Base-by-base conservation (phyloP, 2,113 vertebrate species). In the Meleagris gallopavo region DNA sequence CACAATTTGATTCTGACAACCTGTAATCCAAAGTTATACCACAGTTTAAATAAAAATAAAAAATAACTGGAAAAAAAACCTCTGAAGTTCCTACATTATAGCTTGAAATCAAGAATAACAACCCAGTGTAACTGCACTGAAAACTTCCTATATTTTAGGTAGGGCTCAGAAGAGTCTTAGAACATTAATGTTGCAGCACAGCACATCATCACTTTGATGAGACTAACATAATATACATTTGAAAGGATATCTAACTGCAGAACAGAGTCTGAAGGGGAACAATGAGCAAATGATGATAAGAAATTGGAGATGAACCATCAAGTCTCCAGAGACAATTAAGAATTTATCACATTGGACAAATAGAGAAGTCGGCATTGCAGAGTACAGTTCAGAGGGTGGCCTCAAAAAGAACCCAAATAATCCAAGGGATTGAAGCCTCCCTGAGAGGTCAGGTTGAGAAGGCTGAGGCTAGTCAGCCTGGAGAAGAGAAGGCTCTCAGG, bases 1-100 rank as follows among this genome's bases (percentile, higher is more conserved):
- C 30, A 84, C n/a, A 4, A 86, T 70, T 95, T 89, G 36, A 90
- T 88, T 90, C 65, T 97, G 96, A 96, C 96, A 97, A 89, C 92
- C 93, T 90, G 77, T 89, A 96, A 97, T 96, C 92, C 86, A 60
- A 60, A 21, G 4, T 91, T 84, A 52, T 27, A 55, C 38, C 48
- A 79, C n/a, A 73, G 48, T 40, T 24, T n/a, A 66, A 81, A 73
- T 7, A 75, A 81, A 34, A 32, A 3, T 2, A 2, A 76, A 76
- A 20, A 0, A 1, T 41, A 83, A 73, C 40, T 20, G 13, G 27
- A 75, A 29, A 65, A 65, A 65, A 65, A 69, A 11, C 13, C 36
- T 75, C 67, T 41, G 84, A 76, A 52, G 19, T 25, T 88, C 38
- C 64, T 40, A 36, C 16, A 36, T 64, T 60, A 34, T 21, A 88